phyloP scores from a whole-genome alignment of 92 coral and sea anemone genomes.

The Porites rus region DNA sequence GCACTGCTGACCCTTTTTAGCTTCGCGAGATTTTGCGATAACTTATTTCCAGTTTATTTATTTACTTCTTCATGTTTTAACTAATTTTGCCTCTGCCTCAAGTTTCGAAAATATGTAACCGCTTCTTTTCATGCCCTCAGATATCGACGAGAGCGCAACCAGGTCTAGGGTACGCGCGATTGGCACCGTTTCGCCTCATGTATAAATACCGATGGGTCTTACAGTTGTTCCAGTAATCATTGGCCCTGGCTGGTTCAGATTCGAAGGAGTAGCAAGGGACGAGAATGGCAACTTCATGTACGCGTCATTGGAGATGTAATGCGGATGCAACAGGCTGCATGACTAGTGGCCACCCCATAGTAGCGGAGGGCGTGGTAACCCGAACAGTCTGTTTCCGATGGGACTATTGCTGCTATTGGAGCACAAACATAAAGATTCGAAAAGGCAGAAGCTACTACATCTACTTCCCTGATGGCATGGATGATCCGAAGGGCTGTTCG shows the following conservation, averaged over 20 bases:
- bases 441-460: not conserved
- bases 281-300: constrained; percentile 4
- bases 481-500: not conserved
- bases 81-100: too few species aligned
- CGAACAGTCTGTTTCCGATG: constrained; percentile 2
- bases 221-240: not conserved
- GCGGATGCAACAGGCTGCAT: constrained; percentile 15
- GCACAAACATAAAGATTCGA: not conserved
- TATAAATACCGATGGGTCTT: too few species aligned
- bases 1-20: too few species aligned
- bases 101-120: too few species aligned
- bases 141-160: too few species aligned
- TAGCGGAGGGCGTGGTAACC: not conserved
- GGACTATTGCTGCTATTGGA: not conserved
- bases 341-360: not conserved
- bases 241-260: constrained; percentile 2
- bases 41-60: too few species aligned
- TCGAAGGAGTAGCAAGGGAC: constrained; percentile 14
- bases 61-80: too few species aligned
- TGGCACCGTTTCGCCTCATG: too few species aligned
- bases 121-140: too few species aligned
- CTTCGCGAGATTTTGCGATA: too few species aligned
- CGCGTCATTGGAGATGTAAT: not conserved
- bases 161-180: too few species aligned
- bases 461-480: not conserved